These are phyloP conservation scores for Amphilophus citrinellus DNA, from an alignment of 2,113 vertebrate genomes.

Conservation along the genomic window DNA sequence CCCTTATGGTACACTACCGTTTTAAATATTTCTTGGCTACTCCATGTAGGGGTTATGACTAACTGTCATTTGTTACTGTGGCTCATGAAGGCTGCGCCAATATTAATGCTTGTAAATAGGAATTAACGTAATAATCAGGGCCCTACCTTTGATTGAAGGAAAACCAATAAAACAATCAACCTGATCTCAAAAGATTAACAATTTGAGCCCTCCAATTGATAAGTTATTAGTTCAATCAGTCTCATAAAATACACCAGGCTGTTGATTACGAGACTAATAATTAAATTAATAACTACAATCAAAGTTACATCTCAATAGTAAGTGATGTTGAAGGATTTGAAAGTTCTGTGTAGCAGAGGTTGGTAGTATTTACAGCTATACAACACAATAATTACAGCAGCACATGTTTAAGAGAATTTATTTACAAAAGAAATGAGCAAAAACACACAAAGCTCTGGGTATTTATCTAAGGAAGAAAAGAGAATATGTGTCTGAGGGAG, in stretches of 20 bases:
- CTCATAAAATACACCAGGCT: background rate
- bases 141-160: background rate
- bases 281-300: background rate
- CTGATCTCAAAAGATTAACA: no score
- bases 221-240: background rate
- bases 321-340: background rate
- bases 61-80: background rate
- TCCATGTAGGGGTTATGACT: background rate
- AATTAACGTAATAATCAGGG: background rate
- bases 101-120: background rate
- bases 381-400: background rate
- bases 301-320: background rate
- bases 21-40: background rate
- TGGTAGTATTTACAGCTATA: background rate
- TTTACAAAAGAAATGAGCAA: background rate
- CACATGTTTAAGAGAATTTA: background rate
- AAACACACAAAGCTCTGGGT: background rate
- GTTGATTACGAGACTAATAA: background rate
- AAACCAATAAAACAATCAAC: background rate
- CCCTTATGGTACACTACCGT: background rate
- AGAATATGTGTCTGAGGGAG: background rate
- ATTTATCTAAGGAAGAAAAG: background rate
- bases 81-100: background rate
- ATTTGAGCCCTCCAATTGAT: background rate
- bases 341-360: background rate